Evolutionary conservation across 2,888 invertebrate genomes (phyloP).

Genomic region (Eupithecia abbreviata): DNA sequence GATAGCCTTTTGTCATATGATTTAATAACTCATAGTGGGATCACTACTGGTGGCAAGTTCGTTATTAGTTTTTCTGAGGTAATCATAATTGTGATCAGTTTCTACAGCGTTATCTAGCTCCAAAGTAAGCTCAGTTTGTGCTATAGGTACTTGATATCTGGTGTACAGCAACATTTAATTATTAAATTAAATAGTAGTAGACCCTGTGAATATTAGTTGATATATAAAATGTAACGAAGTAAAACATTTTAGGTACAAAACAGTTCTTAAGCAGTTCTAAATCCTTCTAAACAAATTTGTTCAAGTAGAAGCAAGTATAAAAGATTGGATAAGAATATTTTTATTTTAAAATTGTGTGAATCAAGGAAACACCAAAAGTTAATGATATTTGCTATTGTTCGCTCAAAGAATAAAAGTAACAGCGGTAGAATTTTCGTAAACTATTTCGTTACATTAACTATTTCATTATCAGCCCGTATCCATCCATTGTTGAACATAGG

Average conservation of each 20-base stretch:
- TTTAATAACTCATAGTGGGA: background rate
- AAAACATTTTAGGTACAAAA: background rate
- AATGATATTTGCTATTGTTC: background rate
- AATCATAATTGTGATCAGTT: background rate
- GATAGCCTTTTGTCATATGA: background rate
- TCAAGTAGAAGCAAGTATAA: background rate
- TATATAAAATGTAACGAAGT: background rate
- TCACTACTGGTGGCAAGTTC: background rate
- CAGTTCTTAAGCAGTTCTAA: background rate
- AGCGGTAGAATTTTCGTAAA: background rate
- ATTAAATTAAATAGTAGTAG: background rate
- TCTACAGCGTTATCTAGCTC: background rate
- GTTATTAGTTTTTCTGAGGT: background rate
- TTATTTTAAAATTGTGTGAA: background rate
- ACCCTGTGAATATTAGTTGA: background rate
- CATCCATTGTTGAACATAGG: no score
- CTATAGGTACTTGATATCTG: background rate
- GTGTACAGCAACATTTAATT: background rate
- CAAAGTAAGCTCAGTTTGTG: background rate
- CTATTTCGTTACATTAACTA: background rate
- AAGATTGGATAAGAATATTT: background rate
- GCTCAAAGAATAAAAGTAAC: background rate
- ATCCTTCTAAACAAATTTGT: background rate
- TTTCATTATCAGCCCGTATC: no score
- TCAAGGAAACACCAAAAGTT: background rate